Evolutionary conservation across 1,140 invertebrate genomes (phyloP), one percentile per base, ranked within the genome.

Genomic region (Stenopsyche tienmushanensis): DNA sequence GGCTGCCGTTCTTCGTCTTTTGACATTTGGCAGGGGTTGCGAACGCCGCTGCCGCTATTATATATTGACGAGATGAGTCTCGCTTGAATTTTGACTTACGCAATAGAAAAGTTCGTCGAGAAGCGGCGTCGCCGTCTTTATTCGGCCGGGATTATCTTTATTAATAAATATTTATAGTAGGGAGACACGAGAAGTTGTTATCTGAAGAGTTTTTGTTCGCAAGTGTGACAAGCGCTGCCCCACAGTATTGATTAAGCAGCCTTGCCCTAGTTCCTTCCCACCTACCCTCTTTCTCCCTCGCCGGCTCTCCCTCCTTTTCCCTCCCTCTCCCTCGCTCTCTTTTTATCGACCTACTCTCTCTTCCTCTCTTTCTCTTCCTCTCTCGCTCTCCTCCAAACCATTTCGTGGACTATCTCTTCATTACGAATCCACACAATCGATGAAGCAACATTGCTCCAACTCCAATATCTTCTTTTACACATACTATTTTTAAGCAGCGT

Each of bases 231-330:
- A 23, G 42, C 3, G 41, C 57, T 60, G 42, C 57, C 23, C 44
- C 57, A 60, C 57, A 60, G 57, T 60, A 60, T 60, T 60, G 57
- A 60, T 60, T 60, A 60, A 60, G 57, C 57, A 60, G 57, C 57
- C 57, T 60, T 60, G 57, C 57, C 57, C 57, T 44, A 60, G 57
- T 60, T 60, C 57, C 41, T 60, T 60, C 47, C 57, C 18, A 23
- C 29, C 42, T 23, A 15, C 5, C 20, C 42, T 26, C 24, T 29
- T 34, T 34, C 29, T 34, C 29, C 42, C 8, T 15, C 42, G 8
- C 42, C 42, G 17, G 29, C 29, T n/a, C 29, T 20, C 44, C 44
- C 44, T 15, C 3, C 44, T 20, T 7, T 39, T 9, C 44, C 18
- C 44, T 5, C 18, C 5, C 44, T 15, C 44, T 18, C 44, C 29